Conservation (phyloP, 2,797 vertebrate genomes). For the Oceanodroma leucorhoa region DNA sequence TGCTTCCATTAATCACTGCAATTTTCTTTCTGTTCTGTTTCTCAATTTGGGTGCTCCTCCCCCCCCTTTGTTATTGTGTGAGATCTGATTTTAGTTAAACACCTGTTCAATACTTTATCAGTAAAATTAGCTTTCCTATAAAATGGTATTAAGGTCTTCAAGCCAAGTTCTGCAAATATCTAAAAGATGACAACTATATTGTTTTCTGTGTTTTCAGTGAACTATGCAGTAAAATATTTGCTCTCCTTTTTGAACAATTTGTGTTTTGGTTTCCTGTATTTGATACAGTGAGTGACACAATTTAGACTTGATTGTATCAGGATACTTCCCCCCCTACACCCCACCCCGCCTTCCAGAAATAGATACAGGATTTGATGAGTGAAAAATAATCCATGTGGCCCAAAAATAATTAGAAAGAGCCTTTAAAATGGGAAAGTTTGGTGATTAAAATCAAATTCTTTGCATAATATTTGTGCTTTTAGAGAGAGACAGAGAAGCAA, state of each 20-base stretch:
- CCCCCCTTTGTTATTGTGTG: background rate
- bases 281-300: background rate
- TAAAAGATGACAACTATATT: background rate
- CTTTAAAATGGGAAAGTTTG: background rate
- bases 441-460: background rate
- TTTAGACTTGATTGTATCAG: background rate
- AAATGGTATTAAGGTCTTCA: slow-evolving; percentile 7
- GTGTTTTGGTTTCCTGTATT: background rate
- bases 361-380: background rate
- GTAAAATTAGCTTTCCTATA: background rate
- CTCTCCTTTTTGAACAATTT: background rate
- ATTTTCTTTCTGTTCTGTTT: slow-evolving; percentile 36
- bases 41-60: background rate
- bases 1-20: background rate
- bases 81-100: slow-evolving; percentile 57
- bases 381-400: background rate
- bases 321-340: background rate
- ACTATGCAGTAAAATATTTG: background rate
- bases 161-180: background rate
- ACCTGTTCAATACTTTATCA: slow-evolving; percentile 16
- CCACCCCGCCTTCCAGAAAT: background rate
- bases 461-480: background rate
- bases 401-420: background rate
- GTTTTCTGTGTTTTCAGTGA: background rate
- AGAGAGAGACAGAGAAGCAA: background rate